Evolutionary conservation across 2,888 invertebrate genomes (phyloP).

Genomic region (Cecidostiba fungosa): DNA sequence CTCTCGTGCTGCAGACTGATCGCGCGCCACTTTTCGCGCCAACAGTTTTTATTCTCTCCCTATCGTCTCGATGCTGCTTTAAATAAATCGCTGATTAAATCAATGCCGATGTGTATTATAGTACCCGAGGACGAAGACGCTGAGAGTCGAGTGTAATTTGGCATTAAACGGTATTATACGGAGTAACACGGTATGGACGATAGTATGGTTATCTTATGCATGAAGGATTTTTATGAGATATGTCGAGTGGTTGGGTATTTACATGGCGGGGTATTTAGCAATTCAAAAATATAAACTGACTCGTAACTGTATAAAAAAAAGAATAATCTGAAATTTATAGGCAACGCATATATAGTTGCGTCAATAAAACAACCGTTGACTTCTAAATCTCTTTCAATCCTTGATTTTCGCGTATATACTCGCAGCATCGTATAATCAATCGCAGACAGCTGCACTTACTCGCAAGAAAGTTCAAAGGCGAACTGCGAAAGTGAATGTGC

Average conservation of each 20-base stretch:
- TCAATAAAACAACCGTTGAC: no score
- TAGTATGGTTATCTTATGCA: no score
- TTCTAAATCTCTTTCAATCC: no score
- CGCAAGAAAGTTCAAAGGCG: constrained; percentile 10
- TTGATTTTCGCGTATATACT: no score
- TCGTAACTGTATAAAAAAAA: no score
- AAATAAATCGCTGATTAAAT: constrained; percentile 48
- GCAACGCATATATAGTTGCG: no score
- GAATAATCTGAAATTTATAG: no score
- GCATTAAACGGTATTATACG: background rate
- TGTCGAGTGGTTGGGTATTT: no score
- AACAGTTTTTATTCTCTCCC: background rate
- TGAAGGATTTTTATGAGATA: no score
- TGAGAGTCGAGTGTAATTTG: background rate
- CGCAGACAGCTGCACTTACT: background rate
- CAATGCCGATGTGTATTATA: background rate
- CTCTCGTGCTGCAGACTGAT: background rate
- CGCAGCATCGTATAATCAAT: background rate
- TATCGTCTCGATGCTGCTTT: background rate
- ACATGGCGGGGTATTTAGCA: no score
- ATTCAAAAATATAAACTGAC: no score
- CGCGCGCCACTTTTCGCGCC: background rate
- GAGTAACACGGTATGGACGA: no score
- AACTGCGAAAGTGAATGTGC: background rate
- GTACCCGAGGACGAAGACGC: background rate